These are phyloP conservation scores for Dasypus novemcinctus DNA, from an alignment of 2,113 vertebrate genomes.

Conservation along the genomic window DNA sequence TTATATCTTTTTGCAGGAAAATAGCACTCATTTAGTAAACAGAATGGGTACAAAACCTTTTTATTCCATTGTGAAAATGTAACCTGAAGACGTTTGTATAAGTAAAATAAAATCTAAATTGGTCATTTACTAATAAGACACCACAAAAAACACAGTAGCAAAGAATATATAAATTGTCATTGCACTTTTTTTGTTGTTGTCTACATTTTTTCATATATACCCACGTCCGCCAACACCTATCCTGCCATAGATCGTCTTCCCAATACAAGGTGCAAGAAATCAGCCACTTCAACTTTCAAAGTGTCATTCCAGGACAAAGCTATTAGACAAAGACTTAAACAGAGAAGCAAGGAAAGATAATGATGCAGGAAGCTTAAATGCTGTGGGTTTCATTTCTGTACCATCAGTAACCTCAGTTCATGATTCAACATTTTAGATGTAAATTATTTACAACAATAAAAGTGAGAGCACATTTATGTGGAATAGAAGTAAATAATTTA, in stretches of 20 bases:
- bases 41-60: not conserved
- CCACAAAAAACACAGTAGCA: not conserved
- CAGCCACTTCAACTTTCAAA: slow-evolving; percentile 8
- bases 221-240: not conserved
- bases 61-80: slow-evolving; percentile 55
- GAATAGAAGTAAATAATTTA: slow-evolving; percentile 76
- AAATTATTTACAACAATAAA: slow-evolving; percentile 77
- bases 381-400: slow-evolving; percentile 68
- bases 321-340: slow-evolving; percentile 9
- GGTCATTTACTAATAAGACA: slow-evolving; percentile 33
- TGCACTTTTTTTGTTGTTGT: not conserved
- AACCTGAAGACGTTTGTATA: not conserved
- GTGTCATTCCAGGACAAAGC: slow-evolving; percentile 3
- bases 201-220: not conserved
- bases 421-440: slow-evolving; percentile 75
- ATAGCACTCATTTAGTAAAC: slow-evolving; percentile 41
- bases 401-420: slow-evolving; percentile 74
- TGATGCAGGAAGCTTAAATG: slow-evolving; percentile 63
- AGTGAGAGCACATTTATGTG: slow-evolving; percentile 68
- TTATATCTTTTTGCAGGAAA: slow-evolving; percentile 25
- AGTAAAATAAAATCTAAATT: slow-evolving; percentile 16
- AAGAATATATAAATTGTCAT: not conserved
- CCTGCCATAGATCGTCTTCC: not conserved
- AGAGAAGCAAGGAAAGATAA: not conserved
- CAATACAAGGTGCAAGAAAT: slow-evolving; percentile 23